phyloP scores from a whole-genome alignment of 2,113 vertebrate genomes.

The Gila orcuttii region DNA sequence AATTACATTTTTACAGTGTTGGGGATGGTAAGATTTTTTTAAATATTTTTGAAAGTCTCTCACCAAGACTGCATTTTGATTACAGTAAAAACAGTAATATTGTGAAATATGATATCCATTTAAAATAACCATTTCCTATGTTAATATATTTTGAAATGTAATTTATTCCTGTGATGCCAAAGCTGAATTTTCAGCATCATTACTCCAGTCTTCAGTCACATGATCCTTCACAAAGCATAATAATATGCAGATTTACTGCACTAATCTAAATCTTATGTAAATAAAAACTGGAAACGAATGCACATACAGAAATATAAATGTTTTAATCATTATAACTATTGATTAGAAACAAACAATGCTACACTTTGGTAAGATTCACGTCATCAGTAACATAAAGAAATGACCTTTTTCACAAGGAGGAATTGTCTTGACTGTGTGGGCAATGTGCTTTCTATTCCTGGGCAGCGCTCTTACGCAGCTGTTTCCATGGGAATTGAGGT shows the following conservation, averaged over 20 bases:
- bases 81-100: no score
- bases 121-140: no score
- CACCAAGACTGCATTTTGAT: no score
- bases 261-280: not conserved
- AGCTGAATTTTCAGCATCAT: no score
- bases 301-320: constrained; percentile 11
- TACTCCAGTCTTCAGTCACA: no score
- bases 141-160: no score
- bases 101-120: no score
- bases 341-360: not conserved
- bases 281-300: not conserved
- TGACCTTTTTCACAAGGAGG: not conserved
- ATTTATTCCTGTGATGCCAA: no score
- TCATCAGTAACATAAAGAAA: constrained; percentile 5
- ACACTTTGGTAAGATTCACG: not conserved
- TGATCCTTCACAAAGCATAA: no score
- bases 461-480: constrained; percentile 29
- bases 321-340: constrained; percentile 39
- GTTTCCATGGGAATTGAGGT: constrained; percentile 51
- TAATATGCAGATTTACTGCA: no score
- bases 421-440: constrained; percentile 13
- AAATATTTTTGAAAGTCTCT: not conserved
- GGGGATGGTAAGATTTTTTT: not conserved
- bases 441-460: constrained; percentile 49
- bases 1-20: no score